Evolutionary conservation across 2,113 vertebrate species (phyloP).

Genomic region (Brienomyrus brachyistius): DNA sequence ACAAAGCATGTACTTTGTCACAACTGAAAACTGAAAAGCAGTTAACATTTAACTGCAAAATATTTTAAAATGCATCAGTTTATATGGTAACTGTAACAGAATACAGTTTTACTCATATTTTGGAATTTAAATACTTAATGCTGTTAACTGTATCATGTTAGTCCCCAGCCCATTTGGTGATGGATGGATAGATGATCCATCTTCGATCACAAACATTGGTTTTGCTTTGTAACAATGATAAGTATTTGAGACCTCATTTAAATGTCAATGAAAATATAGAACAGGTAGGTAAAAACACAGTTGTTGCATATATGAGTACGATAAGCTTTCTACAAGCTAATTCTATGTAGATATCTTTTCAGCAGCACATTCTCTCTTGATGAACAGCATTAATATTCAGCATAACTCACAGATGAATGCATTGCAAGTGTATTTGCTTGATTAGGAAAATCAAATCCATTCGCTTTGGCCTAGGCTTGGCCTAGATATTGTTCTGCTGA

Average conservation of each 20-base stretch:
- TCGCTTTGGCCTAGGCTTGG: background rate
- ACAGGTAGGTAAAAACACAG: background rate
- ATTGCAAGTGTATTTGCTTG: background rate
- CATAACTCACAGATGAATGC: background rate
- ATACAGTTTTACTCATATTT: background rate
- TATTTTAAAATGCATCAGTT: background rate
- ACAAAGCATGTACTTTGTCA: background rate
- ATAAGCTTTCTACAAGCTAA: background rate
- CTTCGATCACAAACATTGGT: background rate
- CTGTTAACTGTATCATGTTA: background rate
- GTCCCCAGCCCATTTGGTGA: background rate
- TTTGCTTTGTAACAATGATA: background rate
- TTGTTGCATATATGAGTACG: background rate
- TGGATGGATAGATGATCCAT: background rate
- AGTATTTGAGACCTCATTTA: background rate
- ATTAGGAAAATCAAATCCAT: background rate
- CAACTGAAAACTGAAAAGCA: background rate
- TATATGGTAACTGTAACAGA: background rate
- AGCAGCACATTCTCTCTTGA: background rate
- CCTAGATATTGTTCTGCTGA: background rate
- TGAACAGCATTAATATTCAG: background rate
- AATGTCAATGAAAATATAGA: background rate
- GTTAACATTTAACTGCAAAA: background rate
- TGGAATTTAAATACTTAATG: background rate
- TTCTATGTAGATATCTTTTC: background rate